Conservation (phyloP, 30 jellyfish, hydroid and myxozoan species). For the Sanderia malayensis region DNA sequence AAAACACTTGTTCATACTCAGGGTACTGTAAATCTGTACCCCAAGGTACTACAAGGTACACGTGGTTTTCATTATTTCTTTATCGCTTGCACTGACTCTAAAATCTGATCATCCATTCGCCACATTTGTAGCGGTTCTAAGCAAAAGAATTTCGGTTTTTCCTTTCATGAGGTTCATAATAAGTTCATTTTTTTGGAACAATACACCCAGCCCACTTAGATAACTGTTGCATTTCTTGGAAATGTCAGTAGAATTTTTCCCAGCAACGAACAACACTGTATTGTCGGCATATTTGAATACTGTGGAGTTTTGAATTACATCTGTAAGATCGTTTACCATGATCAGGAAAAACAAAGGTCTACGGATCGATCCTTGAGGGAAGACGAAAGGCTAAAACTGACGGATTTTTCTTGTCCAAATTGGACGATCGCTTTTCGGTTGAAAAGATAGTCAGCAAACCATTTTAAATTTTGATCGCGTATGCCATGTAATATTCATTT, state of each 20-base stretch:
- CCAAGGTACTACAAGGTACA: constrained; percentile 9
- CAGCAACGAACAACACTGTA: constrained; percentile 42
- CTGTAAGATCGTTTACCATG: constrained; percentile 40
- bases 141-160: constrained; percentile 51
- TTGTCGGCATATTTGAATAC: constrained; percentile 36
- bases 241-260: constrained; percentile 36
- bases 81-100: constrained; percentile 9
- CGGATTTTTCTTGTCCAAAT: too few relatives aligned
- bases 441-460: constrained; percentile 18
- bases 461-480: constrained; percentile 6
- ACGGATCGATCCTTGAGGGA: constrained; percentile 57
- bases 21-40: not conserved
- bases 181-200: constrained; percentile 43
- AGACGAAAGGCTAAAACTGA: constrained; percentile 33
- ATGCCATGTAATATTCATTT: too few relatives aligned
- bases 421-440: constrained; percentile 11
- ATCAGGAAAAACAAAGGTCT: constrained; percentile 50
- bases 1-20: not conserved
- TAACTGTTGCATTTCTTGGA: constrained; percentile 45
- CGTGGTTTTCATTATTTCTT: constrained; percentile 6
- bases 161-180: constrained; percentile 55
- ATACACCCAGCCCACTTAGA: constrained; percentile 36
- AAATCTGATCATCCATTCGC: constrained; percentile 41
- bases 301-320: constrained; percentile 31
- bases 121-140: constrained; percentile 43